Evolutionary conservation across 2,797 vertebrate species (phyloP).

Genomic region (Epinephelus malabaricus): DNA sequence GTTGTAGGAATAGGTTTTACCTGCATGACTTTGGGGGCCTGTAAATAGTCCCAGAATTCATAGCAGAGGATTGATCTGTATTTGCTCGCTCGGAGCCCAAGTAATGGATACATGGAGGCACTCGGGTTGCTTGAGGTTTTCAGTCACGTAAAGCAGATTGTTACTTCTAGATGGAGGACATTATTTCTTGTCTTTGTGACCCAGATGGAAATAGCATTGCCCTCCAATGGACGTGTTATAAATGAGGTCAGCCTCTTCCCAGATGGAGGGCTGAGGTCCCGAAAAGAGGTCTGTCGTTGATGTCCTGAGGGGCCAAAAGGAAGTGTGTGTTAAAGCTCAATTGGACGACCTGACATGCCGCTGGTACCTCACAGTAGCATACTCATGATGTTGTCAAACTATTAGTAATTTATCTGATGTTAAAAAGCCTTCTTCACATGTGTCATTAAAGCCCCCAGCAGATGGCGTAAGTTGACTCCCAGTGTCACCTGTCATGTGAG

Average conservation of each 20-base stretch:
- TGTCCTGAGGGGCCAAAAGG: not conserved
- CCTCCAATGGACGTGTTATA: conserved; percentile 56
- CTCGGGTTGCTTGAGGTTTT: conserved; percentile 18
- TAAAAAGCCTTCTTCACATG: not conserved
- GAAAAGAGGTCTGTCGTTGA: conserved; percentile 35
- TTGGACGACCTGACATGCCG: not conserved
- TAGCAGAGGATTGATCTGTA: conserved; percentile 22
- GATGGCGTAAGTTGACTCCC: not conserved
- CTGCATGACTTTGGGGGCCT: not conserved
- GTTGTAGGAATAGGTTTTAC: conserved; percentile 9
- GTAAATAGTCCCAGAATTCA: conserved; percentile 40
- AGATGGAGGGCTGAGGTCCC: conserved; percentile 46
- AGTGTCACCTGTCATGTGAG: not conserved
- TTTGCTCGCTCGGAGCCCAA: not conserved
- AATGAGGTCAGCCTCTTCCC: conserved; percentile 53
- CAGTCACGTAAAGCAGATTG: conserved; percentile 26
- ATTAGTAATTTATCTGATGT: not conserved
- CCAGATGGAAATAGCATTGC: conserved; percentile 76
- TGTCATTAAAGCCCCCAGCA: not conserved
- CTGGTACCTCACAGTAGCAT: not conserved
- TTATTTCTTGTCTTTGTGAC: conserved; percentile 70
- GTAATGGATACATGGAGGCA: conserved; percentile 15
- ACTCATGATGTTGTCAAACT: not conserved
- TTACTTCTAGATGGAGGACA: conserved; percentile 55
- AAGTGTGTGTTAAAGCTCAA: conserved; percentile 4